Evolutionary conservation across 2,113 vertebrate species (phyloP), one percentile per base, ranked within the genome.

Genomic region (Barbus barbus): DNA sequence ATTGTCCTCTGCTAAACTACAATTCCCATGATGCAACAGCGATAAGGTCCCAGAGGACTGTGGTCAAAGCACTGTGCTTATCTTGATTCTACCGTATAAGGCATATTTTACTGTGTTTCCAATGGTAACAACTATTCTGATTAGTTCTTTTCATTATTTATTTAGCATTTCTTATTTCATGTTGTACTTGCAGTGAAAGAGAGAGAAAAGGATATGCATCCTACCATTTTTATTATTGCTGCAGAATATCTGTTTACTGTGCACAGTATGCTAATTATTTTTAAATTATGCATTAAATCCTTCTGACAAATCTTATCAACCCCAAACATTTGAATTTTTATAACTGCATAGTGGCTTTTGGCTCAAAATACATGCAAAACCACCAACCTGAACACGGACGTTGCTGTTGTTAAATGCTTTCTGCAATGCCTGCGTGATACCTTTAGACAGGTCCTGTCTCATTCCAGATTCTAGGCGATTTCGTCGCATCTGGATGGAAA

Each of bases 351-450:
- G 48, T 51, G 14, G 14, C 48, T 51, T 51, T 0, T 0, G 14
- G 14, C 48, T 18, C 56, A 31, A 26, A 46, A 73, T 9, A 73
- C 13, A 13, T 38, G 20, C 36, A 73, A 46, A 73, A 46, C 18
- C 20, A 69, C 78, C 18, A 53, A 99, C 96, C 91, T 97, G 96
- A 63, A 95, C 95, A 0, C 84, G 90, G 83, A 96, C 88, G 0
- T 86, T 92, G 88, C 92, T 95, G 93, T 92, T 94, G 16, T 95
- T 97, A 89, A 98, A 95, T 16, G 97, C 97, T 89, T 94, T 95
- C 92, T 96, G 94, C 88, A 99, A 86, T 0, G 94, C 95, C 36
- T 95, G 95, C 5, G 95, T 97, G 86, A 99, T 94, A 31, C 97
- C 97, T 91, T 90, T 97, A 12, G 93, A 93, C 48, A 99, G 90